Evolutionary conservation across 2,888 invertebrate genomes (phyloP), one percentile per base, ranked within the genome.

Genomic region (Dryobotodes eremita): DNA sequence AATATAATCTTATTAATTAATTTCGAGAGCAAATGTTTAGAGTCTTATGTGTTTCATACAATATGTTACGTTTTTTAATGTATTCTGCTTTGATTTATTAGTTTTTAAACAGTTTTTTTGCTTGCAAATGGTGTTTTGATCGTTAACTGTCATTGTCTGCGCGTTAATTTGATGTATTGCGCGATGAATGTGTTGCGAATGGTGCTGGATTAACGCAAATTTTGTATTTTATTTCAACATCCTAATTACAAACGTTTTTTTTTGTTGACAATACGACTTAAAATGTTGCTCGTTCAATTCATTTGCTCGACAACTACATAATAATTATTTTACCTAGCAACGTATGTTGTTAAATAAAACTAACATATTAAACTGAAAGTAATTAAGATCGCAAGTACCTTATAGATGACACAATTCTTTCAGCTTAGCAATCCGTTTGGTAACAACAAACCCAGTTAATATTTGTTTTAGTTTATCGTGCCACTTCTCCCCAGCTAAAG

Each of bases 1-100:
- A 80, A 82, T 80, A 72, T 83, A 77, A 84, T 76, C 81, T 80
- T 75, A 71, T 86, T 85, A 89, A 88, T 89, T 89, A 88, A 86
- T 88, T 86, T 81, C 70, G n/a, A 78, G 78, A 77, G 71, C 78
- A 64, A 76, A 83, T 78, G 85, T 85, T 85, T 73, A 69, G 31
- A 70, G 48, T 77, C 71, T 75, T 68, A 68, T 75, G 64, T 81
- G 48, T 83, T 87, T 70, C 13, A 59, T 82, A 73, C 80, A 71
- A 79, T 74, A 78, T 74, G 79, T 79, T 68, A 48, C 72, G 48
- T 68, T 77, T 76, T 69, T 26, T 70, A 83, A 82, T 74, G 77
- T 83, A 55, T 71, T 77, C 70, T 65, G n/a, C 26, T 66, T 76
- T 77, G 84, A 85, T 85, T 86, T 83, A 85, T 85, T 50, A n/a